These are phyloP conservation scores for Acanthurus leucopareius DNA, from an alignment of 2,797 vertebrate species.

Conservation along the genomic window DNA sequence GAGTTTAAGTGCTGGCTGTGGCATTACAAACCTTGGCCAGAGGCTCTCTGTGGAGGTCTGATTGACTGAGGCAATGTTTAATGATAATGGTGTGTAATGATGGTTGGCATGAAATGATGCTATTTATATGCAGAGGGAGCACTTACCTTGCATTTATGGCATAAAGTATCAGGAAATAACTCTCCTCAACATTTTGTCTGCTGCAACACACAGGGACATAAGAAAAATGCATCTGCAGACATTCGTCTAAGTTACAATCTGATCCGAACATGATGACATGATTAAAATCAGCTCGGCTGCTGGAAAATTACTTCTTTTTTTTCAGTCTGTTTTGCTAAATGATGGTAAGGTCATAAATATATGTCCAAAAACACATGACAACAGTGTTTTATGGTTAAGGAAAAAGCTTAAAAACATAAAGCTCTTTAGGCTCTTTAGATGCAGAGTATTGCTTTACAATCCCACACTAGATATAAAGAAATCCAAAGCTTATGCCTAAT, in stretches of 20 bases:
- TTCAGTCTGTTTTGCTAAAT: background rate
- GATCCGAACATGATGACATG: background rate
- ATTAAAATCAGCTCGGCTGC: slow-evolving; percentile 3
- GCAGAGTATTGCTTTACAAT: too few species aligned
- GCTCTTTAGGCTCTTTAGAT: too few species aligned
- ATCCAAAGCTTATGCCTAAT: too few species aligned
- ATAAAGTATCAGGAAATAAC: slow-evolving; percentile 50
- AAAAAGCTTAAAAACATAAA: too few species aligned
- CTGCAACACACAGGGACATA: slow-evolving; percentile 8
- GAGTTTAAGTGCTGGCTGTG: slow-evolving; percentile 35
- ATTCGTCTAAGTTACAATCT: background rate
- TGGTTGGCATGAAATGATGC: slow-evolving; percentile 72
- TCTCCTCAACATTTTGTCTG: slow-evolving; percentile 22
- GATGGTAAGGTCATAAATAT: background rate
- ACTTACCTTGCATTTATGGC: slow-evolving; percentile 60
- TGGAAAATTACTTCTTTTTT: background rate
- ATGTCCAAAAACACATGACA: too few species aligned
- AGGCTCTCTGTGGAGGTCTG: slow-evolving; percentile 60
- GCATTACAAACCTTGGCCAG: slow-evolving; percentile 51
- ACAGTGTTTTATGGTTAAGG: too few species aligned
- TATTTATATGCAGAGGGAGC: slow-evolving; percentile 76
- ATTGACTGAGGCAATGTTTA: slow-evolving; percentile 74
- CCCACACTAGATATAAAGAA: too few species aligned
- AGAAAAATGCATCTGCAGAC: background rate
- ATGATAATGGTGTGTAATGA: slow-evolving; percentile 73